Base-by-base conservation (phyloP, 1,140 invertebrate species). In the Diorhabda carinulata region DNA sequence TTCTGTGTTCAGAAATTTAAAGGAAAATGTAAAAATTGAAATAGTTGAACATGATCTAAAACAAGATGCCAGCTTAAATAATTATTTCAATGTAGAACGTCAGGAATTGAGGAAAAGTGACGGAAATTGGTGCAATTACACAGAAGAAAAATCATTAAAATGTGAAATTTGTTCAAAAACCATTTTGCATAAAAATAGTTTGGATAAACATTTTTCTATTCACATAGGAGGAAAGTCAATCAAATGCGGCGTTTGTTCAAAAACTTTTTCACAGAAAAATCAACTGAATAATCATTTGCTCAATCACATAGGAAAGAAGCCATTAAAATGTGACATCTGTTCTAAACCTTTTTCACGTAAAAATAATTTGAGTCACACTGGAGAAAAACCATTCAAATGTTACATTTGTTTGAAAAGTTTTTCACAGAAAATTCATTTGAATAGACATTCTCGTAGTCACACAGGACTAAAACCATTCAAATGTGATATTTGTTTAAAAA, bases 391-490 rank as follows among this genome's bases (percentile, higher is more conserved):
- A 25, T 25, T 25, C 25, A 25, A 25, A 25, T 25, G 25, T 25
- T 25, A 25, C 2, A 25, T 25, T 25, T 25, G 25, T 25, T 25
- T 25, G 25, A 25, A 25, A 25, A 25, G 25, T 25, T 25, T 25
- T 25, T 25, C 25, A 25, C 25, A 25, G 25, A 25, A 25, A 25
- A 25, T 10, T 10, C 25, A 40, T 41, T 57, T 60, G 58, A 6
- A 25, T 40, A 60, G 25, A 7, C 58, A 93, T 82, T 89, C 89
- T 77, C 80, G 89, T 5, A 88, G 86, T 0, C 89, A 90, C 73
- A 88, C 87, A 0, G 87, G 89, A 3, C 89, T 93, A 76, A 90
- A 91, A 76, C 92, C 92, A 0, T 93, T 91, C 76, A 85, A 86
- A 47, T 93, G 91, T 80, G 86, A 59, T 2, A 43, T 44, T 56